Evolutionary conservation across 2,888 invertebrate species (phyloP), one percentile per base, ranked within the genome.

Genomic region (Cerceris ruficornis): DNA sequence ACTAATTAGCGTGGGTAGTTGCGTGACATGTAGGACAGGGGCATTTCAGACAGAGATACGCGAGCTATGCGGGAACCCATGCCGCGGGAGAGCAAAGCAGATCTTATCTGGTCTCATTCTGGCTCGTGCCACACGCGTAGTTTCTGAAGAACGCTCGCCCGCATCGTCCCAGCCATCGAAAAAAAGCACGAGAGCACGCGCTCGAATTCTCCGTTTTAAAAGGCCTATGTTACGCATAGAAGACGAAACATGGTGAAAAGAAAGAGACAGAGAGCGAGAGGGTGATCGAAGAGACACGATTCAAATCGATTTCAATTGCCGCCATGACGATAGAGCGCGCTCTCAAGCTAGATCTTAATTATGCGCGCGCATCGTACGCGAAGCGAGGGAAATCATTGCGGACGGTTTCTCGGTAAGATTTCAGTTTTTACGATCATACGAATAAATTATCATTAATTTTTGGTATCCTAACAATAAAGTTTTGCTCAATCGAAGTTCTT

Each of bases 21-120:
- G 84, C 88, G 86, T 88, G 87, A 89, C 88, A 88, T 86, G 82
- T 86, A 80, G 87, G 85, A 86, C 86, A 85, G 81, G 80, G 77
- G 77, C 82, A 67, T 61, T 67, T 70, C 60, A 55, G 41, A 58
- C 52, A 57, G 15, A 66, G 68, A 64, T 64, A 70, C 43, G 42
- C 55, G 28, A 64, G 50, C 50, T 42, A 68, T 65, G 66, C 68
- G 66, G 68, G 73, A 66, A 42, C 50, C 50, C 54, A 42, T 58
- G 57, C 54, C 55, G 57, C 69, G 58, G 75, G 69, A 72, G 64
- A 82, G 75, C 71, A 46, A 39, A 57, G 59, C 65, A 68, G 80
- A 85, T 85, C 75, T 81, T 83, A 80, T 82, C 84, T 75, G 65
- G 52, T 15, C 43, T 58, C 59, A 13, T 71, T 58, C 75, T 58